phyloP scores from a whole-genome alignment of 2,888 invertebrate species.

The Drosophila recens region DNA sequence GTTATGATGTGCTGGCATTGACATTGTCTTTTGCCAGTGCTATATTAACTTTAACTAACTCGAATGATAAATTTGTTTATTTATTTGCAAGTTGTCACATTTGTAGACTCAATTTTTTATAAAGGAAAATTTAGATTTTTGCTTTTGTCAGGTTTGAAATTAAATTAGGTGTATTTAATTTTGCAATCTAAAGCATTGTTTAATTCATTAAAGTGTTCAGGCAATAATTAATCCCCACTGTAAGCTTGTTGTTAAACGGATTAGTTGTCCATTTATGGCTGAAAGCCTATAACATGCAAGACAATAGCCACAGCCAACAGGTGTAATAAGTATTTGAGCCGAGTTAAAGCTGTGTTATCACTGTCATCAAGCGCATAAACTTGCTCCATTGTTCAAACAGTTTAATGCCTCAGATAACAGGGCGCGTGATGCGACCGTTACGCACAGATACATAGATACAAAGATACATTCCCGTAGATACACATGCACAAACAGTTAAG shows the following conservation, averaged over 20 bases:
- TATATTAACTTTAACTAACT: constrained; percentile 15
- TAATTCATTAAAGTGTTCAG: background rate
- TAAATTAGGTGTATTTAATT: background rate
- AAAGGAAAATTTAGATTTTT: too few species aligned
- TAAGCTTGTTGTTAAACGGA: background rate
- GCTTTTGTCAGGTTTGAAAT: background rate
- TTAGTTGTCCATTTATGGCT: background rate
- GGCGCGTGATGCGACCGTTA: constrained; percentile 45
- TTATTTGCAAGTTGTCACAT: constrained; percentile 23
- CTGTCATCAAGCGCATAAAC: constrained; percentile 69
- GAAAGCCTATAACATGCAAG: constrained; percentile 3
- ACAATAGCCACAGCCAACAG: constrained; percentile 14
- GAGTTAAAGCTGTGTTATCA: constrained; percentile 50
- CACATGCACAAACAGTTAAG: constrained; percentile 8
- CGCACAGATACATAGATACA: constrained; percentile 28
- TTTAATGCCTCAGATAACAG: constrained; percentile 75
- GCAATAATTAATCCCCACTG: background rate
- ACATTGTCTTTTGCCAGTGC: constrained; percentile 3
- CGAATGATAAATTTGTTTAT: constrained; percentile 22
- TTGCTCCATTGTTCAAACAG: constrained; percentile 60
- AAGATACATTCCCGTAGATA: constrained; percentile 27
- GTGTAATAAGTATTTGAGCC: constrained; percentile 45
- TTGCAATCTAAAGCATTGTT: background rate
- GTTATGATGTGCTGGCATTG: constrained; percentile 15
- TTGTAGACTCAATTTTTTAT: too few species aligned